Evolutionary conservation across 2,113 vertebrate species (phyloP), one percentile per base, ranked within the genome.

Genomic region (Clarias gariepinus): DNA sequence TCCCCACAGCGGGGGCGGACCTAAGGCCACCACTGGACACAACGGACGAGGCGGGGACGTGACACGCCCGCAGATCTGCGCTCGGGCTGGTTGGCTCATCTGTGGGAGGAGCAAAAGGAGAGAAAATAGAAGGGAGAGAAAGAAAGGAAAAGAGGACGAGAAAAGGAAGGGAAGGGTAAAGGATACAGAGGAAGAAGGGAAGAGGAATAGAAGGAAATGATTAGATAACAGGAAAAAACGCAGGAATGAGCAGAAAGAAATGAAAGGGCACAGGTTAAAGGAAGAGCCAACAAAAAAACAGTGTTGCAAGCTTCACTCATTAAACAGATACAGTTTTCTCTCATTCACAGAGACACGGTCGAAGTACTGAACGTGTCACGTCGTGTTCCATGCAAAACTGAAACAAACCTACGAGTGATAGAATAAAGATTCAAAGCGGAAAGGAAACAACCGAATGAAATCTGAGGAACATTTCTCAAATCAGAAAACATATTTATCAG

Each of bases 41-140:
- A 90, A 99, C 98, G 0, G 97, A 98, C 25, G 98, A 99, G 91
- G 98, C 98, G 1, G 98, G 98, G 87, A 98, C 93, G 63, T 98
- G 97, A 93, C 97, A 97, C 87, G 98, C 98, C 83, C 96, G 96
- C 90, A 99, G 96, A 93, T 99, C 98, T 36, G 97, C 97, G 86
- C 96, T 96, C 91, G 98, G 98, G 93, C 98, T 99, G 88, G 98
- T 99, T 84, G 97, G 98, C 85, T 99, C 98, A 30, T 99, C 98
- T 99, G 95, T 57, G 47, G 71, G 90, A 79, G 86, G 85, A 81
- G 64, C 89, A 69, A 5, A 79, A 89, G 87, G 83, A 19, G 88
- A 81, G 82, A 36, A 63, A 76, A 57, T 85, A 25, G 52, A 73
- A 25, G 83, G 81, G 57, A 13, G 60, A 21, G 16, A 73, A 83